Evolutionary conservation across 2,888 invertebrate genomes (phyloP), one percentile per base, ranked within the genome.

Genomic region (Saturnia japonica): DNA sequence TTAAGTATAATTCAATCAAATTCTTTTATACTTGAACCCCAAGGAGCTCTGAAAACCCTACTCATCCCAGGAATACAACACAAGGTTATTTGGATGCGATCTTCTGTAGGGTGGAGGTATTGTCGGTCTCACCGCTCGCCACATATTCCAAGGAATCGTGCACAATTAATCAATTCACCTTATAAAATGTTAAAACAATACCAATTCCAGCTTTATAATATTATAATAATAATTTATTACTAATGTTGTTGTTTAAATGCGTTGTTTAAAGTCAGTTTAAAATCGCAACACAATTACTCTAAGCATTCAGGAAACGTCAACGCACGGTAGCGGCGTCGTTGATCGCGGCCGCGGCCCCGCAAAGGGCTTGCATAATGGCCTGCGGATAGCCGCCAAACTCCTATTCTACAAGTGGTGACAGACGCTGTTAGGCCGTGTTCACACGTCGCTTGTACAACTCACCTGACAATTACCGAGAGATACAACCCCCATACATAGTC

Each of bases 381-480:
- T 57, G 57, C 57, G 57, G 57, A 57, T 57, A 57, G 57, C 57
- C 25, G 77, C 70, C 74, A 34, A 62, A 62, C 62, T 40, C 73
- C 71, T 77, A 76, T 43, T 78, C 74, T 74, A 77, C 76, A 74
- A 76, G 78, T 74, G 76, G 76, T 80, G 84, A 83, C 82, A 85
- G 81, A 77, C 77, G 78, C 83, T 80, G 82, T 82, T 81, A 84
- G 81, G 78, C 83, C 78, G 71, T 80, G 85, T 88, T 85, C 87
- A 86, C 88, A 86, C 85, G 83, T 82, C 77, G 79, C 78, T 75
- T 75, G 78, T 81, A 83, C 80, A 81, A 85, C 84, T 80, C 87
- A 86, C 83, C 87, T 86, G 88, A 88, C 90, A 91, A 91, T 91
- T 91, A 90, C 83, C 82, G 78, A 81, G 81, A 84, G 82, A 79